A percentile compares a stretch with the other conserved stretches of the same genome.
These are phyloP conservation scores for Melanotaenia boesemani DNA, from an alignment of 2,797 vertebrate genomes.

Conservation along the genomic window DNA sequence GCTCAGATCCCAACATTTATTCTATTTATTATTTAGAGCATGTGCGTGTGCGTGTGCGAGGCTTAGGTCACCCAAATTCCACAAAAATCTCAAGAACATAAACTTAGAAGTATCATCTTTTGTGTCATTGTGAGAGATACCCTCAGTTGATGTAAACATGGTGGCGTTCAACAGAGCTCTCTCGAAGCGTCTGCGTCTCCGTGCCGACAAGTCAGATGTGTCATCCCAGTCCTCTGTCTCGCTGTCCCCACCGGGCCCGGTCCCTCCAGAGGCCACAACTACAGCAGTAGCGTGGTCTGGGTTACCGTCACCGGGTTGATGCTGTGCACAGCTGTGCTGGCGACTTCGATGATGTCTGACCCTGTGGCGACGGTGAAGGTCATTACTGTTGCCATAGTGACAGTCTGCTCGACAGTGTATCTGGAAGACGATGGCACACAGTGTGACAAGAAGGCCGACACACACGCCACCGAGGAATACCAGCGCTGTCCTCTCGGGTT, in stretches of 20 bases:
- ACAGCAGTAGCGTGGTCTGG: constrained; percentile 74
- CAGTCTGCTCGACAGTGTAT: constrained; percentile 92
- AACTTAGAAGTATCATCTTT: neutral
- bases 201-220: constrained; percentile 84
- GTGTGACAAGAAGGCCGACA: constrained; percentile 89
- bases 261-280: constrained; percentile 65
- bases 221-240: constrained; percentile 88
- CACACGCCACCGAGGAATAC: constrained; percentile 93
- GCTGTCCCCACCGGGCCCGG: constrained; percentile 75
- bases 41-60: neutral
- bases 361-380: constrained; percentile 58
- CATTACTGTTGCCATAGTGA: constrained; percentile 76
- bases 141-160: constrained; percentile 89
- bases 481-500: constrained; percentile 89
- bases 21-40: too few relatives aligned
- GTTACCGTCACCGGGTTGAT: constrained; percentile 45
- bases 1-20: too few relatives aligned
- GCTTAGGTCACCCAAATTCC: too few relatives aligned
- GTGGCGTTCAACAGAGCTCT: constrained; percentile 89
- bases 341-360: constrained; percentile 53
- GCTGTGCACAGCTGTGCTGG: constrained; percentile 57
- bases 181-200: constrained; percentile 90
- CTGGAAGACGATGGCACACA: constrained; percentile 89
- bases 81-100: neutral
- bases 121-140: constrained; percentile 44